Evolutionary conservation across 2,888 invertebrate genomes (phyloP).

Genomic region (Dynastes tityus): DNA sequence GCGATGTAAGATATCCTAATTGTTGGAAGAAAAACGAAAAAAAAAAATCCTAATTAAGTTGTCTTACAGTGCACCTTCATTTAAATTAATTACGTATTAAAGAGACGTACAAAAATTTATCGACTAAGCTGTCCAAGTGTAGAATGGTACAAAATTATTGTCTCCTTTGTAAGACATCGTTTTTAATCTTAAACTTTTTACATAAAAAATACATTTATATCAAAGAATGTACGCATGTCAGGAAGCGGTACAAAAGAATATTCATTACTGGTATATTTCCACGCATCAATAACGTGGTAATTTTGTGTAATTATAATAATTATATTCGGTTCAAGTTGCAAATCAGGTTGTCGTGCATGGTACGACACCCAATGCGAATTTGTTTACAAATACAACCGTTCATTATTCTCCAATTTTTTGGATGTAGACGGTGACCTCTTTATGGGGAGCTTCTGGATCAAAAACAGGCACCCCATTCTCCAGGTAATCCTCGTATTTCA

Average conservation of each 20-base stretch:
- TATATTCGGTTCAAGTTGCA: not conserved
- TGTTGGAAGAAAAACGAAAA: too few relatives aligned
- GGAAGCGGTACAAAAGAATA: not conserved
- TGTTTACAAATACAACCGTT: slow-evolving; percentile 17
- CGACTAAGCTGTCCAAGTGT: too few relatives aligned
- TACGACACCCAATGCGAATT: not conserved
- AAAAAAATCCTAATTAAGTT: too few relatives aligned
- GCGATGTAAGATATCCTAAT: too few relatives aligned
- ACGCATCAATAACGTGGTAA: not conserved
- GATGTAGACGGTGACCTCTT: slow-evolving; percentile 62
- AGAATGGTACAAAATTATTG: too few relatives aligned
- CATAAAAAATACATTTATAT: slow-evolving; percentile 11
- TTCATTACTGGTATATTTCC: slow-evolving; percentile 26
- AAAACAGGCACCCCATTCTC: slow-evolving; percentile 75
- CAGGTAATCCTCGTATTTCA: slow-evolving; percentile 79
- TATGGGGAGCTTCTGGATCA: slow-evolving; percentile 74
- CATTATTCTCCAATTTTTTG: slow-evolving; percentile 55
- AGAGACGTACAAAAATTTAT: too few relatives aligned
- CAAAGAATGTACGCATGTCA: slow-evolving; percentile 3
- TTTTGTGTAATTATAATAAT: slow-evolving; percentile 3
- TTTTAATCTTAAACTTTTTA: not conserved
- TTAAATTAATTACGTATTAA: too few relatives aligned
- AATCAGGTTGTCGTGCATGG: slow-evolving; percentile 15
- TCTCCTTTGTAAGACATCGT: too few relatives aligned
- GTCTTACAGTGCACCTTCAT: too few relatives aligned